These are phyloP conservation scores for Notospermus geniculatus DNA, from an alignment of 1,140 invertebrate genomes.

Conservation along the genomic window DNA sequence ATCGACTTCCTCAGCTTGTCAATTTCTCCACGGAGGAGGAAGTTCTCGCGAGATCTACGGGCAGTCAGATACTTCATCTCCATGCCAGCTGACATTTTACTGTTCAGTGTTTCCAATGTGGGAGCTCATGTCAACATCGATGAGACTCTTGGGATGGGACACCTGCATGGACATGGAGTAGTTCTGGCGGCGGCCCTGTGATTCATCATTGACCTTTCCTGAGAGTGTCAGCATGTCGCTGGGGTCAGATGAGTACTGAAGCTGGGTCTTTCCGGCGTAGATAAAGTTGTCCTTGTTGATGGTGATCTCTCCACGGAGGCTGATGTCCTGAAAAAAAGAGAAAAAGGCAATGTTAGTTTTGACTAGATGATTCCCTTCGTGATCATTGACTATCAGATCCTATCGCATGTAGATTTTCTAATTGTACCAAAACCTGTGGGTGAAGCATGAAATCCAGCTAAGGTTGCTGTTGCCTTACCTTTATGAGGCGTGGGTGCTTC, in stretches of 20 bases:
- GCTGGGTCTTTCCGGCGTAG: slow-evolving; percentile 32
- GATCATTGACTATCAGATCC: too few species aligned
- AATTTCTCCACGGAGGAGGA: slow-evolving; percentile 41
- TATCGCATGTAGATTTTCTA: too few species aligned
- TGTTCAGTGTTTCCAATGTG: slow-evolving; percentile 29
- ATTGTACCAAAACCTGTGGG: too few species aligned
- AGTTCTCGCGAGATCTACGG: slow-evolving; percentile 26
- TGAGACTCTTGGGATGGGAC: slow-evolving; percentile 37
- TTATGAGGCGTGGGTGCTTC: background rate
- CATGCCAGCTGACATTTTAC: slow-evolving; percentile 26
- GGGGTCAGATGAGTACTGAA: slow-evolving; percentile 46
- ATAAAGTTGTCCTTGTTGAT: slow-evolving; percentile 2
- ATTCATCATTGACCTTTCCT: slow-evolving; percentile 34
- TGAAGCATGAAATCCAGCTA: too few species aligned
- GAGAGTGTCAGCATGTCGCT: slow-evolving; percentile 39
- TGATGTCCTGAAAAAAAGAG: background rate
- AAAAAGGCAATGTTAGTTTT: too few species aligned
- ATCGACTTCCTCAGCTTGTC: slow-evolving; percentile 15
- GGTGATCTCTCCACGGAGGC: background rate
- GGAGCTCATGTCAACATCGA: slow-evolving; percentile 36
- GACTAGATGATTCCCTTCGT: too few species aligned
- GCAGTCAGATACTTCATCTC: slow-evolving; percentile 36
- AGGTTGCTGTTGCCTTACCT: too few species aligned
- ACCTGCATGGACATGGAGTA: slow-evolving; percentile 36
- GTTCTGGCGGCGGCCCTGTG: slow-evolving; percentile 27